Base-by-base conservation (phyloP, 2,797 vertebrate genomes). In the Crenuchus spilurus region DNA sequence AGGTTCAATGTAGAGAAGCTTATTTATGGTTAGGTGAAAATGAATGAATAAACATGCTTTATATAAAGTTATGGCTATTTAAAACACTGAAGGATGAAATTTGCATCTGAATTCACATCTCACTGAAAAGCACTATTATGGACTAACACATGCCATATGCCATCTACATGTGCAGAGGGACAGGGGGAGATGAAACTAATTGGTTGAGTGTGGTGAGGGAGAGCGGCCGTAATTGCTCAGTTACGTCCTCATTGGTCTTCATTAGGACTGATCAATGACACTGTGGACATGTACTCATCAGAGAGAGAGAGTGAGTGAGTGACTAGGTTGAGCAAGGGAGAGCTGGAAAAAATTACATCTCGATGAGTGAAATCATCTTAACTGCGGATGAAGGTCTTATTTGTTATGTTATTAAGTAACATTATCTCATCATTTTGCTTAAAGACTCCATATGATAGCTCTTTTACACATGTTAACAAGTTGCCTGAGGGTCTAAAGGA, bases 221-320 rank as follows among this genome's bases (percentile, higher is more conserved):
- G 33, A 9, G 33, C n/a, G 2, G 63, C 63, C 2, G 4, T 74
- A 67, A 75, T 75, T 62, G 28, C 68, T 52, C 44, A 24, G 18
- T 44, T 39, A 71, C 35, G 2, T 57, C 41, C 3, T 66, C 68
- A 55, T 64, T 65, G 60, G 37, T 63, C 66, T 76, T 57, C 61
- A 71, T 65, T 67, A 74, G 42, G 11, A 22, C 42, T 24, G 73
- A 41, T 57, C 57, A 22, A 14, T 71, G 31, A 33, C 46, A 41
- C 0, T 2, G 9, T 8, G 22, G 31, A 52, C 16, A 26, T 14
- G 33, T 3, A 24, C 28, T 1, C 35, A 62, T 18, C 18, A 37
- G 16, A 31, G 10, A 51, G 35, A 63, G 26, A 28, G 44, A 69
- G 33, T 60, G 5, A 69, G 28, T 41, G 16, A 41, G 44, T 68